Conservation (phyloP, 2,888 invertebrate species). For the Eledone cirrhosa region DNA sequence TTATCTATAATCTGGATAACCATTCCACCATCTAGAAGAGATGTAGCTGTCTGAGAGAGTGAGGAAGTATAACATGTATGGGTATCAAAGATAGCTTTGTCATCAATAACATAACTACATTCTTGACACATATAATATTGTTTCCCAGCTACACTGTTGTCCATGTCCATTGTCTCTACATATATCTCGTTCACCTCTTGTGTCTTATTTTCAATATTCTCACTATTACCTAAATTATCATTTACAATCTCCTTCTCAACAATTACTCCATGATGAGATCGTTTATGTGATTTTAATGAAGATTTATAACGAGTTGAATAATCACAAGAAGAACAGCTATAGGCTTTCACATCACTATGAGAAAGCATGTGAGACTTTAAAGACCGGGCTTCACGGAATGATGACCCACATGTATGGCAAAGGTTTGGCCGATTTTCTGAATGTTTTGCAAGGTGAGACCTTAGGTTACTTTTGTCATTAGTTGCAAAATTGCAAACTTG, state of each 20-base stretch:
- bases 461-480: slow-evolving; percentile 17
- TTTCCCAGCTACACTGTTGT: not conserved
- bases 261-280: not conserved
- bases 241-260: too few relatives aligned
- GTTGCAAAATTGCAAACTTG: slow-evolving; percentile 11
- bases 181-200: not conserved
- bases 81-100: not conserved
- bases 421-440: not conserved
- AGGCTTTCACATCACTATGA: not conserved
- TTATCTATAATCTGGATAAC: slow-evolving; percentile 15
- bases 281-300: not conserved
- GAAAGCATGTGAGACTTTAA: not conserved
- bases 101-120: not conserved
- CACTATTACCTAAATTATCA: not conserved
- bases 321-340: not conserved
- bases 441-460: not conserved
- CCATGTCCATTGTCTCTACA: not conserved
- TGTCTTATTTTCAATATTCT: too few relatives aligned
- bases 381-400: not conserved
- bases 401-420: not conserved
- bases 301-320: not conserved
- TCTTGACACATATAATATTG: slow-evolving; percentile 5
- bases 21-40: slow-evolving; percentile 14
- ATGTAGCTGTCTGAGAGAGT: not conserved
- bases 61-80: not conserved